Evolutionary conservation across 2,113 vertebrate species (phyloP).

Genomic region (Alces alces): DNA sequence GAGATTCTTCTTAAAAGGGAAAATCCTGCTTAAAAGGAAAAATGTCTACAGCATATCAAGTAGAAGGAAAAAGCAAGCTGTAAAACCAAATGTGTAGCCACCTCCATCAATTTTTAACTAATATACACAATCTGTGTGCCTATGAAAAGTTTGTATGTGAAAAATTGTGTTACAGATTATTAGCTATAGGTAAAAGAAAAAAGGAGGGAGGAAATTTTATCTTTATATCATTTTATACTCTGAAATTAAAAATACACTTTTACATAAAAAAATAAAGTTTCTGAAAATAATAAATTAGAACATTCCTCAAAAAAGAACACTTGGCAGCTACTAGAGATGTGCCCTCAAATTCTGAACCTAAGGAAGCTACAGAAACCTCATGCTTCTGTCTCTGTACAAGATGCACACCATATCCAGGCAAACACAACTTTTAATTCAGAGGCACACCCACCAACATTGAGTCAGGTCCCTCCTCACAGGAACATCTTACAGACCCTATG

Average conservation of each 20-base stretch:
- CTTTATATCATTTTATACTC: neutral
- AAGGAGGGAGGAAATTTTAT: neutral
- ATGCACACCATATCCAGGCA: neutral
- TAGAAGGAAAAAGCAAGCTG: neutral
- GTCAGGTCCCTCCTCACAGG: neutral
- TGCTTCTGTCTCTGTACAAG: neutral
- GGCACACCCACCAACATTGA: neutral
- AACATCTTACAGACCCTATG: neutral
- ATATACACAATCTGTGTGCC: neutral
- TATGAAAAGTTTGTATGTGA: neutral
- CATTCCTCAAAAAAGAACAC: neutral
- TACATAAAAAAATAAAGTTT: neutral
- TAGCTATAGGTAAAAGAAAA: neutral
- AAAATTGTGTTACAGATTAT: neutral
- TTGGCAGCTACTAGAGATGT: neutral
- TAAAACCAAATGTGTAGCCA: neutral
- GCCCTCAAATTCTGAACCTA: neutral
- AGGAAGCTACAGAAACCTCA: neutral
- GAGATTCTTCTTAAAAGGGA: conserved; percentile 3
- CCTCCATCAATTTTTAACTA: neutral
- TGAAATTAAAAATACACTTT: neutral
- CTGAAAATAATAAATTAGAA: neutral
- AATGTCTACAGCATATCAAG: neutral
- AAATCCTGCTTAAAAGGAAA: conserved; percentile 1
- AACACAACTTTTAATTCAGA: neutral